Evolutionary conservation across 2,888 invertebrate genomes (phyloP), one percentile per base, ranked within the genome.

Genomic region (Dicyrtomina minuta): DNA sequence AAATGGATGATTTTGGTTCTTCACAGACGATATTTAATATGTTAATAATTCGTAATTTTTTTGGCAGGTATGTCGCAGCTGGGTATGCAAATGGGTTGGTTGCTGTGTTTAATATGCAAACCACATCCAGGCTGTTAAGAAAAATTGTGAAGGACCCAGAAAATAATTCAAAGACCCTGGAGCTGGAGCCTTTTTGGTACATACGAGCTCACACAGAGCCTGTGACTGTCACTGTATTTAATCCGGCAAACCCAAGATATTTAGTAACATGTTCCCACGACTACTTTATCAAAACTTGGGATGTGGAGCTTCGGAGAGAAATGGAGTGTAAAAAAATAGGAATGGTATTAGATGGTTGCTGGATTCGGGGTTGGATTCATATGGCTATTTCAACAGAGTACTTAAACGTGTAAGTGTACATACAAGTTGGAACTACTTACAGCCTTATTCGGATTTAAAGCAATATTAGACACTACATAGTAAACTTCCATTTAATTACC

Each of bases 341-440:
- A 10, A 66, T 72, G 33, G 67, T 73, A 17, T 17, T 74, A 12
- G 75, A 75, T 53, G 71, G 71, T 49, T 74, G 75, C 56, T 78
- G 78, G 78, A 68, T 78, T 22, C 68, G 73, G 26, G 76, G 76
- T 17, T 78, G 76, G 75, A 71, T 75, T 44, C 75, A 77, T 61
- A 51, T 74, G 24, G 74, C 66, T 22, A 55, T 74, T 5, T 70
- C 66, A 6, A 24, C 44, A 4, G 69, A 69, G 22, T 55, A 55
- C 12, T 4, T 49, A 3, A 67, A 67, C 24, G 6, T 46, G 67
- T 67, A 60, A 67, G 59, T 20, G 41, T 56, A 24, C 5, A 5
- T 12, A 22, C 10, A 12, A 41, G 13, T 41, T 41, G n/a, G n/a
- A n/a, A n/a, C n/a, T n/a, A n/a, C n/a, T 10, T 55, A 13, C 4